These are phyloP conservation scores for Aurelia sp. DNA, from an alignment of 30 jellyfish, hydroid and myxozoan species.

Conservation along the genomic window DNA sequence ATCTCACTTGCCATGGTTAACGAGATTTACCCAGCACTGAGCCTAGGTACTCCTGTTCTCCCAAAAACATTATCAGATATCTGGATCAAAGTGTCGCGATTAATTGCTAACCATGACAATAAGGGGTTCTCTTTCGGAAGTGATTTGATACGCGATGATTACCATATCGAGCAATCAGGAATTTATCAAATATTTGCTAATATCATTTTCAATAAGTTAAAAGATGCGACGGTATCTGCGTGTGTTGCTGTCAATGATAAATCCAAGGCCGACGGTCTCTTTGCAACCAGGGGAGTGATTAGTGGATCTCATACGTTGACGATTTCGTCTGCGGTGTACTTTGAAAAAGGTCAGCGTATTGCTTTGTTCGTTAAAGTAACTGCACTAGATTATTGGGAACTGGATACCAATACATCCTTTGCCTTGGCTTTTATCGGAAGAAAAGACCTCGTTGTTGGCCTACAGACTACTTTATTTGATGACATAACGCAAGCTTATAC, in stretches of 20 bases:
- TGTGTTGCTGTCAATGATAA: slow-evolving; percentile 30
- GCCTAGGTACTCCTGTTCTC: neutral
- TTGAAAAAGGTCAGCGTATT: slow-evolving; percentile 25
- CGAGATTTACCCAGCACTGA: slow-evolving; percentile 33
- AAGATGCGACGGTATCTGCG: slow-evolving; percentile 25
- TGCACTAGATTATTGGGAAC: slow-evolving; percentile 17
- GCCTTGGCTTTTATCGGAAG: slow-evolving; percentile 31
- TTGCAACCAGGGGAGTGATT: slow-evolving; percentile 12
- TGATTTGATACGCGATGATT: slow-evolving; percentile 28
- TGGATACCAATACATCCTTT: slow-evolving; percentile 16
- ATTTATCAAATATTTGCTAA: slow-evolving; percentile 44
- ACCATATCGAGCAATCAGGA: slow-evolving; percentile 27
- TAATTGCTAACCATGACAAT: neutral
- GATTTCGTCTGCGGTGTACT: slow-evolving; percentile 32
- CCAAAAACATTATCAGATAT: neutral
- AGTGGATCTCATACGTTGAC: slow-evolving; percentile 33
- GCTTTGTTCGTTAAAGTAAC: slow-evolving; percentile 20
- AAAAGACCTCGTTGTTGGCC: slow-evolving; percentile 24
- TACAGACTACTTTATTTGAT: slow-evolving; percentile 34
- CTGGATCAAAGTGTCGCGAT: slow-evolving; percentile 28
- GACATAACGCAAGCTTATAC: slow-evolving; percentile 19
- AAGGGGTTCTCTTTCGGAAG: neutral
- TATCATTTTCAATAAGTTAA: slow-evolving; percentile 20
- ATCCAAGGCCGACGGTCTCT: slow-evolving; percentile 23
- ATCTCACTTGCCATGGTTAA: slow-evolving; percentile 10